Evolutionary conservation across 2,113 vertebrate genomes (phyloP), one percentile per base, ranked within the genome.

Genomic region (Eupsittula cactorum): DNA sequence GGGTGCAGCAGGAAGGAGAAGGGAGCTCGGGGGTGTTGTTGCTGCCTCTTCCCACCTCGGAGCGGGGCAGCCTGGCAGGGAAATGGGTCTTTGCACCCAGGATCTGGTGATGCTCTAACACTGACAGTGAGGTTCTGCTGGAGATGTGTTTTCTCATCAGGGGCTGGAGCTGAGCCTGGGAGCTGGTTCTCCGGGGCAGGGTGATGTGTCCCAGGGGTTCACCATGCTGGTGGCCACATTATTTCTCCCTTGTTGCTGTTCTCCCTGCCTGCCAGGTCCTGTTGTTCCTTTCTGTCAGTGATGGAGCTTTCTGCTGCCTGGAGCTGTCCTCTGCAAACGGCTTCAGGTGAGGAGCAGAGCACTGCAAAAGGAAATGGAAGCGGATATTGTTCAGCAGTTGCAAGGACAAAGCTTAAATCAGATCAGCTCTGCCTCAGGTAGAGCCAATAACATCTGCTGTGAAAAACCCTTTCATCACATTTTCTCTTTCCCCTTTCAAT

Each of bases 171-270:
- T 49, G 47, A 49, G 47, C 47, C 47, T 49, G 23, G 31, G 20
- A n/a, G 33, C 14, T 59, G 57, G 57, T 16, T 59, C 57, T 59
- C 57, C 21, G 7, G 57, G 57, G 21, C 33, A 35, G 57, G 31
- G 57, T 7, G 57, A 59, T 59, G 33, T 24, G 57, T 35, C 57
- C n/a, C 57, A 59, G 57, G 21, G 12, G 21, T 9, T 59, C 8
- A 12, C 37, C 18, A 0, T 6, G 8, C 3, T 13, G 19, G 35
- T 2, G 21, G 5, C 15, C 0, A 6, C 4, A 2, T 20, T 59
- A 4, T 44, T 52, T 17, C 59, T 64, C 59, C 82, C 17, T 6
- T 4, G 39, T 28, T 7, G 31, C 27, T 23, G 23, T 42, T 27
- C 21, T 35, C n/a, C 28, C 20, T 3, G 4, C 9, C 33, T 15